Percentiles rank a stretch among this genome's conserved stretches.
Conservation (phyloP, 2,888 invertebrate genomes). For the Pogonocherus hispidulus region DNA sequence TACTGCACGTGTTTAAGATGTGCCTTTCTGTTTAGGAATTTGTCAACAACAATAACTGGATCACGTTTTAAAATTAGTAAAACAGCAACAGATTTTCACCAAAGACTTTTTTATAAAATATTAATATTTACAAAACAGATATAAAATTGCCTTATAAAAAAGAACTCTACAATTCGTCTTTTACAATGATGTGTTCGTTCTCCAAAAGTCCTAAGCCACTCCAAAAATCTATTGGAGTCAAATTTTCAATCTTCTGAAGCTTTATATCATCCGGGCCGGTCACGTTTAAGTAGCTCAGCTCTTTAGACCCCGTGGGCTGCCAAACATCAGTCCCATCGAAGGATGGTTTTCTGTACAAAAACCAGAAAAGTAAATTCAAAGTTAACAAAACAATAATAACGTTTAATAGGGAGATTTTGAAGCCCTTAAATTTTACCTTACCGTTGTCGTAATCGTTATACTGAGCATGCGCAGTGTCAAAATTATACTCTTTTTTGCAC, state of each 20-base stretch:
- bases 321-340: slow-evolving; percentile 43
- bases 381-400: neutral
- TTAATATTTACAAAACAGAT: slow-evolving; percentile 8
- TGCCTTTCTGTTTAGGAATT: too few relatives aligned
- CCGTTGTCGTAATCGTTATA: too few relatives aligned
- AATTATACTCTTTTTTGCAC: too few relatives aligned
- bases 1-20: too few relatives aligned
- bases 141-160: neutral
- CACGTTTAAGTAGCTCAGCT: slow-evolving; percentile 47
- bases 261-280: slow-evolving; percentile 41
- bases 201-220: neutral
- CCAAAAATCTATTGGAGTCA: slow-evolving; percentile 51
- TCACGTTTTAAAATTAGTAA: too few relatives aligned
- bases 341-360: slow-evolving; percentile 49
- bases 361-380: slow-evolving; percentile 29
- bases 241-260: slow-evolving; percentile 39
- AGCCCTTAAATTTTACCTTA: too few relatives aligned
- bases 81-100: too few relatives aligned
- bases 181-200: neutral
- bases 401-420: too few relatives aligned
- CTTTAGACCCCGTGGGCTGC: slow-evolving; percentile 40
- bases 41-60: too few relatives aligned
- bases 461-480: too few relatives aligned
- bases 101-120: neutral
- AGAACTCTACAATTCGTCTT: slow-evolving; percentile 10